Conservation (phyloP, 2,888 invertebrate genomes). For the Alloplasta piceator region DNA sequence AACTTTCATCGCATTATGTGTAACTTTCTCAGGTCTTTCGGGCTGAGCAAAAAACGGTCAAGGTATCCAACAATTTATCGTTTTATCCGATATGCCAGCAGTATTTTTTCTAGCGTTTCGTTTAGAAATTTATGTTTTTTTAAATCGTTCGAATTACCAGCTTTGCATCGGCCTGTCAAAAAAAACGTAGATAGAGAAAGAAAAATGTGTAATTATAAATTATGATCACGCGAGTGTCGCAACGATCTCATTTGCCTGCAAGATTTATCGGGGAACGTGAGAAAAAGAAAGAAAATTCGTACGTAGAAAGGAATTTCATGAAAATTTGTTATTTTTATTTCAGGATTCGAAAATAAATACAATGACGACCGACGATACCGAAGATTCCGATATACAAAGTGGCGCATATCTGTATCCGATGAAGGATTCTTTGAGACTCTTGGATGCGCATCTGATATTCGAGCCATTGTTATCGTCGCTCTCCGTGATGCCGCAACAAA, state of each 20-base stretch:
- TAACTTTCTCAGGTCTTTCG: conserved; percentile 79
- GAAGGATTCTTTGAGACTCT: conserved; percentile 92
- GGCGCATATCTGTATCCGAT: conserved; percentile 90
- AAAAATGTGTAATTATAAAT: background rate
- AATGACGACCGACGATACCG: conserved; percentile 82
- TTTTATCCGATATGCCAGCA: conserved; percentile 12
- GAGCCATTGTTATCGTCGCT: conserved; percentile 95
- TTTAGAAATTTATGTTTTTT: conserved; percentile 21
- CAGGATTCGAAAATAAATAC: conserved; percentile 83
- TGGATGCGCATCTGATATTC: conserved; percentile 97
- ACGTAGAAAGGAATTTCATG: conserved; percentile 2
- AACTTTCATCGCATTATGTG: conserved; percentile 21
- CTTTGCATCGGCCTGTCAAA: conserved; percentile 21
- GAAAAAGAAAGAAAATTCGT: background rate
- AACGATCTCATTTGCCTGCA: background rate
- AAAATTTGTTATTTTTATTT: conserved; percentile 48
- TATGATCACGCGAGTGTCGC: no score
- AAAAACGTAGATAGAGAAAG: conserved; percentile 24
- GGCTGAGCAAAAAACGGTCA: conserved; percentile 79
- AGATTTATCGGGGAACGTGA: background rate
- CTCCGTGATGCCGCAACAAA: conserved; percentile 95
- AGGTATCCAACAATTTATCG: conserved; percentile 74
- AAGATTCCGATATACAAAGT: conserved; percentile 81
- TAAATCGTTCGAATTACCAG: conserved; percentile 1
- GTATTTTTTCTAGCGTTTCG: conserved; percentile 2